Evolutionary conservation across 2,888 invertebrate genomes (phyloP), one percentile per base, ranked within the genome.

Genomic region (Diploptera punctata): DNA sequence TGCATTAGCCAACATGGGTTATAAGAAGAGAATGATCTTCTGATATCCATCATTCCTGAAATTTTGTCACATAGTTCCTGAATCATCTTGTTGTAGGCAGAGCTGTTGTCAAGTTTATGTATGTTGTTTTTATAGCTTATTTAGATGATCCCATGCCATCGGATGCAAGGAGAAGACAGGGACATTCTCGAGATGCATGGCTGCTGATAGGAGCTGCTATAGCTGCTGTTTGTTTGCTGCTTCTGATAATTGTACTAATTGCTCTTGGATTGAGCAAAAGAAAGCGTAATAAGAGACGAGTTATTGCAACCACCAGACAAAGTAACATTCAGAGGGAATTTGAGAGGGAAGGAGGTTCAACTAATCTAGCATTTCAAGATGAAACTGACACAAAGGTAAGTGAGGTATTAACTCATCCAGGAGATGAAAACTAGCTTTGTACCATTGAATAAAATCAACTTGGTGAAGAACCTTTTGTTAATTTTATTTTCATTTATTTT

Each of bases 101-200:
- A n/a, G n/a, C n/a, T n/a, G n/a, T n/a, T n/a, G n/a, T n/a, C n/a
- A n/a, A n/a, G n/a, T n/a, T n/a, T n/a, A n/a, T n/a, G n/a, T n/a
- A n/a, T n/a, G 49, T 49, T 68, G n/a, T 47, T 29, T 44, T 82
- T 82, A 24, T 84, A 92, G 92, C 92, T 74, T 92, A 90, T 82
- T 83, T 91, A 79, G 90, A 89, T 80, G 87, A 89, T 47, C 85
- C 88, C 0, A 87, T 87, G 76, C 88, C 90, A 2, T 82, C 90
- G 75, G 85, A 84, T 74, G 88, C 89, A 1, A 85, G 88, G 19
- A 81, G 87, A 78, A 77, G 85, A 77, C 79, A 83, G 57, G 71
- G 68, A 78, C 2, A 80, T 0, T 82, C 82, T 0, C 83, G 86
- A 73, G 86, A 87, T 76, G 86, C 86, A 0, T 92, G 91, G 91